phyloP scores from a whole-genome alignment of 2,888 invertebrate species.

The Pomacea canaliculata region DNA sequence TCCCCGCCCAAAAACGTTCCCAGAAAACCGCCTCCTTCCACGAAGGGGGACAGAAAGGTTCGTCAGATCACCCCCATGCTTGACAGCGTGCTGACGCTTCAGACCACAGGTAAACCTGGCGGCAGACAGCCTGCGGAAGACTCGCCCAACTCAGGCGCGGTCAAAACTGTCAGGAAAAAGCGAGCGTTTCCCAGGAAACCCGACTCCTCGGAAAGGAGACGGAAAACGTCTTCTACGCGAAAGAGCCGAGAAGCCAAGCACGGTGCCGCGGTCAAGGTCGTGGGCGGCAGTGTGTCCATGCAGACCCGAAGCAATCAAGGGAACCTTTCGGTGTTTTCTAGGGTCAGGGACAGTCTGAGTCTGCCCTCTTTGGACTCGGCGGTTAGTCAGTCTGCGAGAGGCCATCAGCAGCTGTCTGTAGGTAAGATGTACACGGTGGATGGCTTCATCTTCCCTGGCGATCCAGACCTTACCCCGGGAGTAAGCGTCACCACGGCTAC shows the following conservation, averaged over 20 bases:
- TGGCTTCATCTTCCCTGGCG: slow-evolving; percentile 36
- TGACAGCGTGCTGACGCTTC: slow-evolving; percentile 8
- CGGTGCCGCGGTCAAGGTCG: neutral
- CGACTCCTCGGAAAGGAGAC: slow-evolving; percentile 9
- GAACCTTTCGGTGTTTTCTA: neutral
- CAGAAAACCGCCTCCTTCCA: neutral
- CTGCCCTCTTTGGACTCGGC: slow-evolving; percentile 11
- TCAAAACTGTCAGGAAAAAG: slow-evolving; percentile 12
- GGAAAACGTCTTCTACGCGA: neutral
- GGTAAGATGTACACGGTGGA: slow-evolving; percentile 31
- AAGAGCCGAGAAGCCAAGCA: slow-evolving; percentile 1
- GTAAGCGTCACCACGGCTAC: slow-evolving; percentile 1
- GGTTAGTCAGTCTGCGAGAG: neutral
- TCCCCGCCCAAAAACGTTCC: neutral
- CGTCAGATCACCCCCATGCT: slow-evolving; percentile 19
- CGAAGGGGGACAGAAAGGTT: slow-evolving; percentile 6
- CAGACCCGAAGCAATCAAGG: neutral
- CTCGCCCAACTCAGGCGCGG: neutral
- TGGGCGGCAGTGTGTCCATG: neutral
- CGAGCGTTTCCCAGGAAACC: slow-evolving; percentile 1
- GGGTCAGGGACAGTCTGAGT: slow-evolving; percentile 12
- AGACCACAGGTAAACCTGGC: neutral
- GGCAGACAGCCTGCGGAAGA: too few relatives aligned
- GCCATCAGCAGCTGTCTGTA: slow-evolving; percentile 16
- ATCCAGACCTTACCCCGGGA: slow-evolving; percentile 24